Conservation (phyloP, 2,113 vertebrate species). For the Mirounga angustirostris region DNA sequence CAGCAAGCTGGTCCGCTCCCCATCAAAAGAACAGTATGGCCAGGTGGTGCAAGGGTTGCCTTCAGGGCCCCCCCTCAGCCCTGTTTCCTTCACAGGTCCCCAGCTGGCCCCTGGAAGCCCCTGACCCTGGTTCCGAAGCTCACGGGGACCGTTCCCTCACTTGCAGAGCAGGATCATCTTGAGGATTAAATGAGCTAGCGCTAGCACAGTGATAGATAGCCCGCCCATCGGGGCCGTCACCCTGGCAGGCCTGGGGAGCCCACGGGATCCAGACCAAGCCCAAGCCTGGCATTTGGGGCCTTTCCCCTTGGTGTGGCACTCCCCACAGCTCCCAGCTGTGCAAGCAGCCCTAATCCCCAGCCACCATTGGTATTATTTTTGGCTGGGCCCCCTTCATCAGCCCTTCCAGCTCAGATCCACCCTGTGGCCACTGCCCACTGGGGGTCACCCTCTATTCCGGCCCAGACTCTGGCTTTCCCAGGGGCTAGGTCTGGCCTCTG, state of each 20-base stretch:
- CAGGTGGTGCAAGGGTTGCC: fast-evolving
- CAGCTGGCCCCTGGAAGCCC: not conserved
- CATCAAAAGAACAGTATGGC: fast-evolving
- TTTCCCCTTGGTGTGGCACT: fast-evolving
- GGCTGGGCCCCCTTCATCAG: not conserved
- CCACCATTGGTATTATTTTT: not conserved
- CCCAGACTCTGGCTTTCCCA: not conserved
- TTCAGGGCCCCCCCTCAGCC: not conserved
- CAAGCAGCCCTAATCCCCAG: not conserved
- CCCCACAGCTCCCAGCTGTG: not conserved
- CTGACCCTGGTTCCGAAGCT: no score
- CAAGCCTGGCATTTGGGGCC: not conserved
- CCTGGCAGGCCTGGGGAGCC: not conserved
- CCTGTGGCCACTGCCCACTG: not conserved
- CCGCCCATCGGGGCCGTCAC: fast-evolving
- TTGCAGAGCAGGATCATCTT: not conserved
- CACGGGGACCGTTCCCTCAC: fast-evolving
- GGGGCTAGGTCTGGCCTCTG: not conserved
- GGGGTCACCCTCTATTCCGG: no score
- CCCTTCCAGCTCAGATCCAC: not conserved
- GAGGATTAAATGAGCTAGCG: not conserved
- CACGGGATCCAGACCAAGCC: not conserved
- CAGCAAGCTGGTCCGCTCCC: not conserved
- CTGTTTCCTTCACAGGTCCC: not conserved
- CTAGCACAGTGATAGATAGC: not conserved